Conservation (phyloP, 1,140 invertebrate genomes). For the Dolichoris vasculosae region DNA sequence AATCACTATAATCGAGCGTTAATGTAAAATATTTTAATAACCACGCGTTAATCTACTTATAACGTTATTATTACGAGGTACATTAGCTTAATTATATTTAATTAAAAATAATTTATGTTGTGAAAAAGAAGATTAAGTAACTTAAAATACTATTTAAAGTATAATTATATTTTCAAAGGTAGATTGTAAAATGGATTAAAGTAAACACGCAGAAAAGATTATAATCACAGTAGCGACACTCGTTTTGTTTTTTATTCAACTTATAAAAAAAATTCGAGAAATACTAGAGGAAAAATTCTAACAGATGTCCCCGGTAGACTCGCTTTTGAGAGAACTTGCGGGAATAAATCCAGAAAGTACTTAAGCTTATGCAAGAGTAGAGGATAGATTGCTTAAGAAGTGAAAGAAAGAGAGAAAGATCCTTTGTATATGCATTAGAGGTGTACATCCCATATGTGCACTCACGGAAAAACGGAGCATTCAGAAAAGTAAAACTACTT, state of each 20-base stretch:
- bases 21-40: not conserved
- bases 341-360: slow-evolving; percentile 38
- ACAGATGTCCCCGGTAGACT: slow-evolving; percentile 49
- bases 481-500: slow-evolving; percentile 26
- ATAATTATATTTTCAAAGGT: not conserved
- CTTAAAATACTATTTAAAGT: not conserved
- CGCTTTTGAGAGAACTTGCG: not conserved
- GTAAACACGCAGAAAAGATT: not conserved
- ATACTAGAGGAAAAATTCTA: slow-evolving; percentile 49
- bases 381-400: slow-evolving; percentile 44
- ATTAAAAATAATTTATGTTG: not conserved
- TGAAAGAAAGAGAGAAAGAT: slow-evolving; percentile 8
- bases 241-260: slow-evolving; percentile 23
- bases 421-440: slow-evolving; percentile 34
- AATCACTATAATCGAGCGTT: not conserved
- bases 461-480: slow-evolving; percentile 39
- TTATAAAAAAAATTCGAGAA: slow-evolving; percentile 24
- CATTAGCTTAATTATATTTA: not conserved
- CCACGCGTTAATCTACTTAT: not conserved
- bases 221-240: slow-evolving; percentile 1
- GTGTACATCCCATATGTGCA: slow-evolving; percentile 22
- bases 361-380: slow-evolving; percentile 18
- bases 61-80: not conserved
- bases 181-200: slow-evolving; percentile 5
- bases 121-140: not conserved